phyloP scores from a whole-genome alignment of 2,113 vertebrate species.

The Ranitomeya imitator region DNA sequence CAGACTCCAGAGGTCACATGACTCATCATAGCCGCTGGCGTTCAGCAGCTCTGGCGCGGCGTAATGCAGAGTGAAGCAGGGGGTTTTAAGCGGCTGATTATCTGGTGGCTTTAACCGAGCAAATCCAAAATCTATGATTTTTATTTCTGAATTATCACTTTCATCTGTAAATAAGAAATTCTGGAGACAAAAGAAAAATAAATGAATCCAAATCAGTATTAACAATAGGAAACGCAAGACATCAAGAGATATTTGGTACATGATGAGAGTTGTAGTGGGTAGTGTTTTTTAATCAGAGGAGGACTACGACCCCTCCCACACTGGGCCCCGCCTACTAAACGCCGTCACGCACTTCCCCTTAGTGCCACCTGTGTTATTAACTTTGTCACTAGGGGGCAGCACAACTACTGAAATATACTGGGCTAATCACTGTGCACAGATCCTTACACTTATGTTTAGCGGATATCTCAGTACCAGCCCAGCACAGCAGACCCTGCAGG shows the following conservation, averaged over 20 bases:
- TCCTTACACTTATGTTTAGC: no score
- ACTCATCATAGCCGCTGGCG: constrained; percentile 93
- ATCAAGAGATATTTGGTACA: background rate
- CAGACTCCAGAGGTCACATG: constrained; percentile 97
- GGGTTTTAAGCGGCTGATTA: constrained; percentile 95
- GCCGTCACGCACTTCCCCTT: no score
- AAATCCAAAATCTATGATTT: constrained; percentile 98
- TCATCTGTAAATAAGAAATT: constrained; percentile 97
- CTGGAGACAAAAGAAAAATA: constrained; percentile 68
- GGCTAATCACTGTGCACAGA: no score
- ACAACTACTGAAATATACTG: no score
- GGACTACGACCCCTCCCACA: no score
- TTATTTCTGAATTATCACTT: constrained; percentile 93
- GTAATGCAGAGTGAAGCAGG: constrained; percentile 96
- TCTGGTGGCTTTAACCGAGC: constrained; percentile 95
- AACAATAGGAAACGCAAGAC: background rate
- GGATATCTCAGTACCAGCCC: no score
- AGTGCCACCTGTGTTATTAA: no score
- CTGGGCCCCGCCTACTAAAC: no score
- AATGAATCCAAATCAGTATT: background rate
- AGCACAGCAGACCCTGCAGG: no score
- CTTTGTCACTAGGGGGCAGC: no score
- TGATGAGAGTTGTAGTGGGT: background rate
- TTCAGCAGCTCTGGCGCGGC: constrained; percentile 93
- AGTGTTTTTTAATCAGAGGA: no score